Evolutionary conservation across 2,888 invertebrate genomes (phyloP).

Genomic region (Eristalis pertinax): DNA sequence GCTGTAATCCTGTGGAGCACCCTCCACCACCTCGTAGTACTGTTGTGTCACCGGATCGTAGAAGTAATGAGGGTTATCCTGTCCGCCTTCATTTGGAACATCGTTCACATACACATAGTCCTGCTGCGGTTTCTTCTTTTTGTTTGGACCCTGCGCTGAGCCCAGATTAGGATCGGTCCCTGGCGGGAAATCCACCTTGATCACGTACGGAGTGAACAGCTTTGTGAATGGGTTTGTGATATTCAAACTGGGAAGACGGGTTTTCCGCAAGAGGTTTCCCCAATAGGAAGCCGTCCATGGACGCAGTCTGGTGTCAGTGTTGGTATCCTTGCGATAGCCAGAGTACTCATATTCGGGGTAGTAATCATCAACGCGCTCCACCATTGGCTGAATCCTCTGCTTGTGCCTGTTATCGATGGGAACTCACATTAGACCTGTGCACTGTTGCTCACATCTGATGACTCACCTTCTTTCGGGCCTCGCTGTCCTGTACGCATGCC

Average conservation of each 20-base stretch:
- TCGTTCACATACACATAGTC: neutral
- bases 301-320: constrained; percentile 8
- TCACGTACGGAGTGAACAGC: constrained; percentile 54
- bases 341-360: neutral
- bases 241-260: constrained; percentile 40
- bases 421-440: neutral
- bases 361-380: neutral
- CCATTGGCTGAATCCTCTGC: neutral
- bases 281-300: constrained; percentile 41
- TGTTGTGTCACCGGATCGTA: constrained; percentile 55
- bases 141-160: neutral
- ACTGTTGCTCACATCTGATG: neutral
- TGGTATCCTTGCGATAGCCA: constrained; percentile 25
- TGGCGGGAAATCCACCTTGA: constrained; percentile 50
- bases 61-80: constrained; percentile 14
- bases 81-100: neutral
- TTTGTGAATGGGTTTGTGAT: constrained; percentile 57
- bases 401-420: neutral
- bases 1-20: neutral
- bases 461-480: neutral
- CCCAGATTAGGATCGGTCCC: constrained; percentile 10
- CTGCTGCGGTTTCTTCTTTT: neutral
- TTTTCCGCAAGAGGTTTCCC: constrained; percentile 49
- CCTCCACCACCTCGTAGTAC: constrained; percentile 48
- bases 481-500: neutral